Evolutionary conservation across 2,888 invertebrate genomes (phyloP).

Genomic region (Eilema caniola): DNA sequence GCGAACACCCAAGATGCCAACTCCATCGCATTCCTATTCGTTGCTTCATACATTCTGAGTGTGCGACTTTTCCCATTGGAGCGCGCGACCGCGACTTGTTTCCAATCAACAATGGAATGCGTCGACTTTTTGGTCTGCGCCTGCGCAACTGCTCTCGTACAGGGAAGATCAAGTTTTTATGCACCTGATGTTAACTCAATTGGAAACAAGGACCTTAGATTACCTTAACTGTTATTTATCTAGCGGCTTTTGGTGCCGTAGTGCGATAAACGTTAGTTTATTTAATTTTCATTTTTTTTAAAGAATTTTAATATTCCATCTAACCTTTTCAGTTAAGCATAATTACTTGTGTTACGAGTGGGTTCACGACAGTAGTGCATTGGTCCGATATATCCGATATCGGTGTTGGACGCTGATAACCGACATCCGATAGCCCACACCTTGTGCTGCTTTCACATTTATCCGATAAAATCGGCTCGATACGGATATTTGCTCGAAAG

Average conservation of each 20-base stretch:
- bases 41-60: constrained; percentile 58
- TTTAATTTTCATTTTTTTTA: neutral
- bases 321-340: too few species aligned
- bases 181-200: constrained; percentile 63
- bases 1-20: constrained; percentile 51
- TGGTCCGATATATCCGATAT: too few species aligned
- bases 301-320: too few species aligned
- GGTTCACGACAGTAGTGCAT: too few species aligned
- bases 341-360: too few species aligned
- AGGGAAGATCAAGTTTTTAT: constrained; percentile 75
- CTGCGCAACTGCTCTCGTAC: constrained; percentile 53
- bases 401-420: too few species aligned
- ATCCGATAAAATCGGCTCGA: too few species aligned
- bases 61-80: constrained; percentile 79
- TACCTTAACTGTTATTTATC: constrained; percentile 63
- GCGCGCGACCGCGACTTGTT: constrained; percentile 76
- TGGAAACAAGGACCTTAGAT: constrained; percentile 65
- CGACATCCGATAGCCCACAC: too few species aligned
- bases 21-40: constrained; percentile 58
- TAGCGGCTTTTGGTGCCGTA: constrained; percentile 40
- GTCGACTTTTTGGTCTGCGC: constrained; percentile 78
- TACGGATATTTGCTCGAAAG: too few species aligned
- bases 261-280: constrained; percentile 1
- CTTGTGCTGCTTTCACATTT: too few species aligned
- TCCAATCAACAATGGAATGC: constrained; percentile 85